phyloP scores from a whole-genome alignment of 2,113 vertebrate genomes.

The Eupsittula cactorum region DNA sequence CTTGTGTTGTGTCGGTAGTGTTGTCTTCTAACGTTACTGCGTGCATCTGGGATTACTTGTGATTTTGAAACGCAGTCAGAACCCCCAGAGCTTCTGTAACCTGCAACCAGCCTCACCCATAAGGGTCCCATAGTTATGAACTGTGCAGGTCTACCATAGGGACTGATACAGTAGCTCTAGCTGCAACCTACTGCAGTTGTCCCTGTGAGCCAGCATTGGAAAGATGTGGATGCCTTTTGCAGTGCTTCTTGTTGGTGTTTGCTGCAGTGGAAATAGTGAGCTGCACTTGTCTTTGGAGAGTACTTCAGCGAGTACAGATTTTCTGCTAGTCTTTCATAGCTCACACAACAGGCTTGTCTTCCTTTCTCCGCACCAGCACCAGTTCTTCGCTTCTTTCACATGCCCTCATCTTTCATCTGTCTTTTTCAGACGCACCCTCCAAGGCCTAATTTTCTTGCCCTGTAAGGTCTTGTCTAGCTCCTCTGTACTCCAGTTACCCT shows the following conservation, averaged over 20 bases:
- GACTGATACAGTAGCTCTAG: background rate
- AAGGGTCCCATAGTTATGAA: rapidly evolving
- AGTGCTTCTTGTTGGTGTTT: rapidly evolving
- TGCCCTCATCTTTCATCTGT: background rate
- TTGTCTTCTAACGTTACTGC: background rate
- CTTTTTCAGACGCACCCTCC: background rate
- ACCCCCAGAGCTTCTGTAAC: background rate
- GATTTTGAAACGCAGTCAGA: rapidly evolving
- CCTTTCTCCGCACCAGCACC: background rate
- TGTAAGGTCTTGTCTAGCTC: background rate
- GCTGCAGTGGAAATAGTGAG: background rate
- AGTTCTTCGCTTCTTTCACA: background rate
- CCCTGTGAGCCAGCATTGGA: rapidly evolving
- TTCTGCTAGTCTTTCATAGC: background rate
- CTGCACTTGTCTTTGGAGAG: background rate
- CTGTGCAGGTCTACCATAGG: background rate
- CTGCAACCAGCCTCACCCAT: rapidly evolving
- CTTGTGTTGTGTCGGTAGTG: background rate
- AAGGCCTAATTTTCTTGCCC: background rate
- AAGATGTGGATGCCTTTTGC: background rate
- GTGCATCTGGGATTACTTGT: background rate
- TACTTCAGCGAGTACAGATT: rapidly evolving
- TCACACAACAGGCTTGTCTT: background rate
- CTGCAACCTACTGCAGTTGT: rapidly evolving
- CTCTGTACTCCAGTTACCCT: background rate